phyloP scores from a whole-genome alignment of 2,113 vertebrate species.

The Laticauda colubrina region DNA sequence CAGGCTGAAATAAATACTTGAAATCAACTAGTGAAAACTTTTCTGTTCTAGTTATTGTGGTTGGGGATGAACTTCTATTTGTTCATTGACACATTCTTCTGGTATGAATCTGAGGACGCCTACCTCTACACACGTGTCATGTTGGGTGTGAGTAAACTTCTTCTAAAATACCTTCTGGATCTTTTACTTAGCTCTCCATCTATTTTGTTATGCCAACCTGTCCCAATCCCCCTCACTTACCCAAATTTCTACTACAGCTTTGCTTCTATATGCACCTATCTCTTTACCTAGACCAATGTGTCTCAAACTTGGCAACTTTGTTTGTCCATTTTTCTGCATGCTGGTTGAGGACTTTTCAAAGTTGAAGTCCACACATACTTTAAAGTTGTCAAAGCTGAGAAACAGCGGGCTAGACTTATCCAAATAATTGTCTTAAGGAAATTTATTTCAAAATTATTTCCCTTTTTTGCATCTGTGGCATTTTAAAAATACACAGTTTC shows the following conservation, averaged over 20 bases:
- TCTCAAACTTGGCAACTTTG: not conserved
- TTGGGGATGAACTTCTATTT: constrained; percentile 76
- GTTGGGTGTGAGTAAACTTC: constrained; percentile 75
- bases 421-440: not conserved
- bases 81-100: constrained; percentile 74
- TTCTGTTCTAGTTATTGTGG: constrained; percentile 70
- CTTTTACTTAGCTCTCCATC: not conserved
- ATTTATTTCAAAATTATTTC: not conserved
- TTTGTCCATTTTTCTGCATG: not conserved
- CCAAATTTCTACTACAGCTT: not conserved
- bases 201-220: not conserved
- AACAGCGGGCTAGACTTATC: not conserved
- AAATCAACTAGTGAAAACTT: constrained; percentile 28
- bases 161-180: constrained; percentile 26
- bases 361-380: not conserved
- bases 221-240: not conserved
- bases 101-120: constrained; percentile 73
- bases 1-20: not conserved
- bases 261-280: not conserved
- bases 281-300: not conserved
- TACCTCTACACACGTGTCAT: constrained; percentile 78
- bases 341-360: not conserved
- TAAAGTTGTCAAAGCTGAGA: not conserved
- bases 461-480: not conserved
- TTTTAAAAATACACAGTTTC: not conserved